A percentile compares a stretch with the other conserved stretches of the same genome.
These are phyloP conservation scores for Gallinago solitaria DNA, from an alignment of 2,797 vertebrate genomes.

Conservation along the genomic window DNA sequence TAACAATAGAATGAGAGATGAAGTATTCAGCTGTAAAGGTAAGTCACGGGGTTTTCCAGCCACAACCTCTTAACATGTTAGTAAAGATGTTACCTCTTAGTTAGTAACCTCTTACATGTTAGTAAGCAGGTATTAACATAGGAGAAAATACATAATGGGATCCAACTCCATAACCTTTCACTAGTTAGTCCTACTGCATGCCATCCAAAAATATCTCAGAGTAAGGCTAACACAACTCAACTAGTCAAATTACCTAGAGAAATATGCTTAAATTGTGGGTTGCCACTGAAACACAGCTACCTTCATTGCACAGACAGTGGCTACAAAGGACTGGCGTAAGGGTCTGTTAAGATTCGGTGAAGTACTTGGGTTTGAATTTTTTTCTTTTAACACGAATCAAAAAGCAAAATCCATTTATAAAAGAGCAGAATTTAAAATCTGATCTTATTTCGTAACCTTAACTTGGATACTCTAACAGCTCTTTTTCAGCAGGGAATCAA, in stretches of 20 bases:
- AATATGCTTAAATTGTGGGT: background rate
- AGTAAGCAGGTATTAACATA: background rate
- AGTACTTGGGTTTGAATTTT: background rate
- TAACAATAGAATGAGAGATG: background rate
- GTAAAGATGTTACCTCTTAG: background rate
- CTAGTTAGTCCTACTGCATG: background rate
- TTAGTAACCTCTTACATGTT: too few species aligned
- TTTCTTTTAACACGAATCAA: constrained; percentile 55
- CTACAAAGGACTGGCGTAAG: background rate
- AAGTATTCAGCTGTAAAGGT: background rate
- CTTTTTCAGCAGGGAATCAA: constrained; percentile 72
- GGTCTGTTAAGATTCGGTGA: background rate
- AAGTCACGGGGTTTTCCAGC: background rate
- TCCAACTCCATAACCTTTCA: background rate
- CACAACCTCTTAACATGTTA: background rate
- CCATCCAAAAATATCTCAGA: background rate
- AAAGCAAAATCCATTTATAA: constrained; percentile 55
- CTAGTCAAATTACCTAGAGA: background rate
- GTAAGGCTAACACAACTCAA: background rate
- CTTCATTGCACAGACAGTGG: background rate
- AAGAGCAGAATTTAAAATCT: constrained; percentile 43
- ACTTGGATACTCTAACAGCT: constrained; percentile 66
- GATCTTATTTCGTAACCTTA: constrained; percentile 66
- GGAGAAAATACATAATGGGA: background rate
- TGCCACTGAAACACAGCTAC: background rate